phyloP scores from a whole-genome alignment of 2,113 vertebrate genomes.

The Canis aureus region DNA sequence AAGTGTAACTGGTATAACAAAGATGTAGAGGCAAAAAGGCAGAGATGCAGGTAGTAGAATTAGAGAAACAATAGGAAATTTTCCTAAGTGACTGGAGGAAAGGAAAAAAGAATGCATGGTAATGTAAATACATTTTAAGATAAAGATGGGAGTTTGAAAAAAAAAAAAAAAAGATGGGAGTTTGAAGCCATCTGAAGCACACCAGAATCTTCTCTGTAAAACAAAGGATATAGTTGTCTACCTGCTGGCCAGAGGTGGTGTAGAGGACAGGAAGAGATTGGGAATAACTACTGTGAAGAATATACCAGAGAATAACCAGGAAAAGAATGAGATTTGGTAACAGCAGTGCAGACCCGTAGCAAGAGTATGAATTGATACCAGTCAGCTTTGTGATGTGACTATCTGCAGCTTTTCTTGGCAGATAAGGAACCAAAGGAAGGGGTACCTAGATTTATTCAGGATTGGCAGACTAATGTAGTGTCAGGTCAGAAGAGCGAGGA shows the following conservation, averaged over 20 bases:
- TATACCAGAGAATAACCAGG: background rate
- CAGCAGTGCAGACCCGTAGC: background rate
- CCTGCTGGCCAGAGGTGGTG: background rate
- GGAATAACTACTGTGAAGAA: background rate
- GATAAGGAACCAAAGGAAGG: background rate
- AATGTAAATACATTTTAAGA: background rate
- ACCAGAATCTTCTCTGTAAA: background rate
- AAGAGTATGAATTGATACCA: background rate
- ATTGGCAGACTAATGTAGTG: background rate
- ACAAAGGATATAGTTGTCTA: background rate
- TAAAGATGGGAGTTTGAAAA: background rate
- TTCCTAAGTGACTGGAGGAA: background rate
- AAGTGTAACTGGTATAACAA: background rate
- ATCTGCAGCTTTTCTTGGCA: background rate
- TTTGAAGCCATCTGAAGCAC: background rate
- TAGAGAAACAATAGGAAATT: background rate
- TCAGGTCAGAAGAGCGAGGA: background rate
- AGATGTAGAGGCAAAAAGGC: background rate
- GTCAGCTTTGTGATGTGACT: background rate
- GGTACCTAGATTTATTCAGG: background rate
- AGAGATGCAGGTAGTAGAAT: background rate
- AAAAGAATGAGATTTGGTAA: slow-evolving; percentile 3
- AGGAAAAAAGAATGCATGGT: background rate
- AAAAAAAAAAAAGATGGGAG: background rate
- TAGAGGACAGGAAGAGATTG: background rate